phyloP scores from a whole-genome alignment of 2,888 invertebrate genomes.

The Ptychoptera contaminata region DNA sequence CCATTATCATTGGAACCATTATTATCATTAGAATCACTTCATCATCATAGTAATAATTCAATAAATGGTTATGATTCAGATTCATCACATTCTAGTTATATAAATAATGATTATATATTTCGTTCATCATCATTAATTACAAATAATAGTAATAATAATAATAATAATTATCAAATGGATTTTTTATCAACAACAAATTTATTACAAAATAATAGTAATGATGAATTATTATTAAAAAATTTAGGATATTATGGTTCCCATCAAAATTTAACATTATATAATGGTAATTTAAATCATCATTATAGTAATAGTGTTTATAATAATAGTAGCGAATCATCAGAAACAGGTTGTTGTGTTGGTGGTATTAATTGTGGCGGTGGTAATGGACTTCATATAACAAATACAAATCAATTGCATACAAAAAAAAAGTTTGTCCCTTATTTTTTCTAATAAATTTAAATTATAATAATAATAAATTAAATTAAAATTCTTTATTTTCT shows the following conservation, averaged over 20 bases:
- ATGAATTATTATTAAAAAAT: constrained; percentile 6
- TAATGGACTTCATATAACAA: too few relatives aligned
- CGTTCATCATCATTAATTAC: constrained; percentile 6
- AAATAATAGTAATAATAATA: constrained; percentile 7
- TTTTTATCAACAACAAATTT: background rate
- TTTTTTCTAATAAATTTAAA: too few relatives aligned
- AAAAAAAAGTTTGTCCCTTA: too few relatives aligned
- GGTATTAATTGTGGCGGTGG: too few relatives aligned
- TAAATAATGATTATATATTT: constrained; percentile 9
- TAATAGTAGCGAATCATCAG: constrained; percentile 1
- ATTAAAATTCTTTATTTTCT: background rate
- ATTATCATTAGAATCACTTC: background rate
- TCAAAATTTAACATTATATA: constrained; percentile 11
- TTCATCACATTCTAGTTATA: constrained; percentile 14
- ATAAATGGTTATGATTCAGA: constrained; percentile 15
- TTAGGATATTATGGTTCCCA: constrained; percentile 10
- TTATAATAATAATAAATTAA: background rate
- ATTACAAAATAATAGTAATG: background rate
- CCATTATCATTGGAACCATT: constrained; percentile 6
- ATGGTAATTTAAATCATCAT: constrained; percentile 2
- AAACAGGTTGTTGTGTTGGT: background rate
- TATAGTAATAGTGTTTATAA: background rate
- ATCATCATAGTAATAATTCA: constrained; percentile 5
- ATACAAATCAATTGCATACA: too few relatives aligned
- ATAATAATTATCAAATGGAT: constrained; percentile 4